phyloP scores from a whole-genome alignment of 2,113 vertebrate genomes.

The Holacanthus passer region DNA sequence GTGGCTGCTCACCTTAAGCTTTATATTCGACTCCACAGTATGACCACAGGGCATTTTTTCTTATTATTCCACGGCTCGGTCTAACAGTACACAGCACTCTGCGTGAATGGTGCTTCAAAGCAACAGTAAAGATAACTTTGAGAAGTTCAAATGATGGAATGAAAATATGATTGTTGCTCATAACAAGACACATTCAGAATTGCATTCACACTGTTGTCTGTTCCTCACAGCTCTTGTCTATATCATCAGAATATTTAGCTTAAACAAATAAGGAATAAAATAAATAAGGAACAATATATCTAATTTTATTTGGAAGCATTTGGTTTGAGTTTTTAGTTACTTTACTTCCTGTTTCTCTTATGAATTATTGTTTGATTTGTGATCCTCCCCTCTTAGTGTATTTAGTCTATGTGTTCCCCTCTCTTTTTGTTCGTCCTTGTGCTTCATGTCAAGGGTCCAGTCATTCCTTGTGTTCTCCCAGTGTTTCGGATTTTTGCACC shows the following conservation, averaged over 20 bases:
- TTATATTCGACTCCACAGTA: conserved; percentile 28
- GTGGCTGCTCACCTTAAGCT: conserved; percentile 6
- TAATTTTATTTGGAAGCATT: no score
- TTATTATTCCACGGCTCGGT: conserved; percentile 16
- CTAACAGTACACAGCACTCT: background rate
- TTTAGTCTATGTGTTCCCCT: no score
- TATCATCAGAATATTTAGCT: background rate
- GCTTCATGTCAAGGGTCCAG: no score
- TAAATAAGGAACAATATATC: no score
- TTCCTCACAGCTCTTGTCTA: background rate
- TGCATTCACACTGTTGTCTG: background rate
- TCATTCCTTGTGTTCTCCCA: no score
- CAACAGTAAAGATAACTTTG: background rate
- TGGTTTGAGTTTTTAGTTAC: no score
- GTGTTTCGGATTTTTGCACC: no score
- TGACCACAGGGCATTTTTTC: conserved; percentile 26
- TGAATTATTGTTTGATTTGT: no score
- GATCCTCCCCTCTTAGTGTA: no score
- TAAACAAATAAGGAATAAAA: no score
- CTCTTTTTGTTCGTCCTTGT: no score
- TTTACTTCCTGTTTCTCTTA: no score
- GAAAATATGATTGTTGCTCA: background rate
- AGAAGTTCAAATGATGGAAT: background rate
- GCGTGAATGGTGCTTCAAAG: background rate
- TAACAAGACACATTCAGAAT: background rate